Base-by-base conservation (phyloP, 30 jellyfish, hydroid and myxozoan genomes). In the Turritopsis rubra region DNA sequence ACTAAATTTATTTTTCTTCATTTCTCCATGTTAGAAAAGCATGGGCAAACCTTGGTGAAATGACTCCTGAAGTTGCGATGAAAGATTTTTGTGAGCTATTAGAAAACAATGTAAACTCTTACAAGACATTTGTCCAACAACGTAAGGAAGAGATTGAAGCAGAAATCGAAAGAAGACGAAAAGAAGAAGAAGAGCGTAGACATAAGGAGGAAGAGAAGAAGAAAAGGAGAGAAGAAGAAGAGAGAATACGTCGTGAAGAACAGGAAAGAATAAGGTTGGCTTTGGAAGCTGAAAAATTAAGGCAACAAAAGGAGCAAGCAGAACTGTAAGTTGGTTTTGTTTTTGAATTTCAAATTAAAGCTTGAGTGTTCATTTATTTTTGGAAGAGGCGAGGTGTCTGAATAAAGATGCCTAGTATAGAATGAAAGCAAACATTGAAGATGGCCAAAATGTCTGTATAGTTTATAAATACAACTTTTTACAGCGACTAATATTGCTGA, bases 11-110 rank as follows among this genome's bases (percentile, higher is more conserved):
- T n/a, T n/a, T n/a, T n/a, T n/a, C n/a, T n/a, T n/a, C n/a, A n/a
- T n/a, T n/a, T n/a, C n/a, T n/a, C n/a, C n/a, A n/a, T 41, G 60
- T 41, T 79, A 93, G 99, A 86, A 93, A 93, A 79, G 99, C 99
- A 25, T 93, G 99, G 99, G 97, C 86, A 68, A 85, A 86, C 29
- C 68, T 93, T 28, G 95, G 89, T 23, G 96, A 82, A 73, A 81
- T 88, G 91, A 29, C 94, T 22, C 70, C 77, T 22, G 91, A 72
- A 53, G 94, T 21, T 31, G 96, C 99, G 0, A 93, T 79, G 94
- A 52, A 54, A 23, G 76, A 82, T 23, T 93, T 93, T 75, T 88
- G 96, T 71, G 87, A 89, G 54, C 74, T 85, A 7, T 87, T 93
- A 9, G 95, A 93, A 77, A 85, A 80, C 19, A 93, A 81, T 9